Conservation (phyloP, 2,797 vertebrate species). For the Falco biarmicus region DNA sequence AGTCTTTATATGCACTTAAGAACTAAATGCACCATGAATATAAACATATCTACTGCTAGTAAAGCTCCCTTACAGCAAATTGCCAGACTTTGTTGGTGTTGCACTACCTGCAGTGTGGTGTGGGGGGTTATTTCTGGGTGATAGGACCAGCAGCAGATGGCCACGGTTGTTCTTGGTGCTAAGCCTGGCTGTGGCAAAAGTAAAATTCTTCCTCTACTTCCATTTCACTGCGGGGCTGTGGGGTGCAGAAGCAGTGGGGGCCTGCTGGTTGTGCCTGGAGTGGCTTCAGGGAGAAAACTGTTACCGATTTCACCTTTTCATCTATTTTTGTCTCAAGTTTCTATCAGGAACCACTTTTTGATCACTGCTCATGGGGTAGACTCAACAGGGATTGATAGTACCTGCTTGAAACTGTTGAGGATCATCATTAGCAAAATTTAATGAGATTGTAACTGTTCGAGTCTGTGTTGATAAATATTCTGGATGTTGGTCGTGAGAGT, state of each 20-base stretch:
- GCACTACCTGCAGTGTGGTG: neutral
- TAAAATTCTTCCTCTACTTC: neutral
- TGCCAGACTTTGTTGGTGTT: neutral
- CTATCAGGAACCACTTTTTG: neutral
- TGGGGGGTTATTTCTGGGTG: neutral
- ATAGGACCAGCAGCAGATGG: neutral
- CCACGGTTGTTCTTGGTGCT: neutral
- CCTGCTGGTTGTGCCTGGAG: neutral
- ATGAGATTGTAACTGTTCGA: neutral
- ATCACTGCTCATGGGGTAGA: neutral
- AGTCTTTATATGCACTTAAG: neutral
- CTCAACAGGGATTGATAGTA: neutral
- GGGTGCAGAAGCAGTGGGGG: neutral
- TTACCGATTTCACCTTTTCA: neutral
- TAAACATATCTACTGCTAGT: neutral
- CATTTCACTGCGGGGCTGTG: neutral
- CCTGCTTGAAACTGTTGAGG: neutral
- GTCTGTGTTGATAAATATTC: neutral
- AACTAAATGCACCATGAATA: accelerated
- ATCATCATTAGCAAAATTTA: neutral
- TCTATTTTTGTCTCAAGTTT: neutral
- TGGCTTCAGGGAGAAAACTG: neutral
- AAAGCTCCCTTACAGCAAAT: neutral
- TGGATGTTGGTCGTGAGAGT: neutral
- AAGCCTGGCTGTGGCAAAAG: neutral